Evolutionary conservation across 2,888 invertebrate species (phyloP), one percentile per base, ranked within the genome.

Genomic region (Meganola albula): DNA sequence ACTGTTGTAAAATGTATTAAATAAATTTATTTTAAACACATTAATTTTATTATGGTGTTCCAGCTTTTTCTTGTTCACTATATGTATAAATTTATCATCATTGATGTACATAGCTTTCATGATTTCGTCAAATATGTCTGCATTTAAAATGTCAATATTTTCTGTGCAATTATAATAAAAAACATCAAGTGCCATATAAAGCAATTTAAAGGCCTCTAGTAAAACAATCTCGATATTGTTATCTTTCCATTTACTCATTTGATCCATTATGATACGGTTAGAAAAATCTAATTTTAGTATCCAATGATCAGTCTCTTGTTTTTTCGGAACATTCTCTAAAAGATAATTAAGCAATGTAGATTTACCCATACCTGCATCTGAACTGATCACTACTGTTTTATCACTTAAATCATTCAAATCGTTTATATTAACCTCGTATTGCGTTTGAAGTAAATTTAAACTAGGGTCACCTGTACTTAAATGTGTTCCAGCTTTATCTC

Each of bases 311-410:
- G 44, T 44, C 12, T 41, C 7, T 9, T 18, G 21, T 12, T 4
- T 12, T 44, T 53, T 55, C 0, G 53, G n/a, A n/a, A n/a, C 51
- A 28, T 39, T 33, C 11, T 47, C 32, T 11, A 49, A 42, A 27
- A 55, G 40, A 36, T 53, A 44, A 12, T 37, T 48, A 4, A 55
- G 21, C 12, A 55, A 30, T 8, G 43, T 45, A 25, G 55, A 55
- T 42, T 55, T 55, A 1, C 55, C 55, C 51, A 55, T 55, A 3
- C 55, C 55, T 2, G 55, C 41, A 12, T 36, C 51, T 9, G 37
- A 51, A 18, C 33, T 49, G 24, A 55, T 30, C 27, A 55, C 37
- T 1, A 55, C 40, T 3, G 44, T 25, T 27, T 38, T 45, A 12
- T 55, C 46, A 5, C 34, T 12, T 16, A 42, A 25, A 25, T 43